phyloP scores from a whole-genome alignment of 2,797 vertebrate genomes.

The Coluber constrictor region DNA sequence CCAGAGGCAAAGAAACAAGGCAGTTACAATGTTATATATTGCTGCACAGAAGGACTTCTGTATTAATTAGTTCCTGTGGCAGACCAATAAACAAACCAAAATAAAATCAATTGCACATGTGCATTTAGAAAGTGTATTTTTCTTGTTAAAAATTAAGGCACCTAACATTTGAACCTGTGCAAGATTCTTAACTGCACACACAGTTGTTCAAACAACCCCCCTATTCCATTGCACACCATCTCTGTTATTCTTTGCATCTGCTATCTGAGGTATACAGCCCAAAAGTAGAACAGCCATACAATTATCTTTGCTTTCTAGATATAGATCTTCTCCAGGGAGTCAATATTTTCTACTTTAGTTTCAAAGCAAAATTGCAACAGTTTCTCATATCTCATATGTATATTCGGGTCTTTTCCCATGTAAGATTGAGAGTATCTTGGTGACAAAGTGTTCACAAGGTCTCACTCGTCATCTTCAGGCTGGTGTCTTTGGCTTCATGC shows the following conservation, averaged over 20 bases:
- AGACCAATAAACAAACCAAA: background rate
- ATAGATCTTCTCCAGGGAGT: background rate
- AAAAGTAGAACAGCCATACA: background rate
- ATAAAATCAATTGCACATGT: background rate
- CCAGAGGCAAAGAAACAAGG: background rate
- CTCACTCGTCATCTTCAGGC: too few relatives aligned
- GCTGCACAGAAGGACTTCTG: background rate
- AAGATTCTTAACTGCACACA: background rate
- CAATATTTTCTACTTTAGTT: background rate
- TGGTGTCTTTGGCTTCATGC: too few relatives aligned
- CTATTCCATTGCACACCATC: background rate
- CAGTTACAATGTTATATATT: background rate
- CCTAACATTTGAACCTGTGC: background rate
- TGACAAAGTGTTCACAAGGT: too few relatives aligned
- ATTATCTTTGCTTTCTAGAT: slow-evolving; percentile 1
- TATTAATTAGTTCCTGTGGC: background rate
- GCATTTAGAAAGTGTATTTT: background rate
- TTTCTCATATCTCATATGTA: background rate
- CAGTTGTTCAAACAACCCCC: background rate
- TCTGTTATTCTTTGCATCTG: background rate
- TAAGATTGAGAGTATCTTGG: too few relatives aligned
- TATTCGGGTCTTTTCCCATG: too few relatives aligned
- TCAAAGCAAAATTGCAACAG: background rate
- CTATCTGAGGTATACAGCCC: background rate
- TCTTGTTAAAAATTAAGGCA: background rate